Evolutionary conservation across 2,888 invertebrate species (phyloP), one percentile per base, ranked within the genome.

Genomic region (Pandemis corylana): DNA sequence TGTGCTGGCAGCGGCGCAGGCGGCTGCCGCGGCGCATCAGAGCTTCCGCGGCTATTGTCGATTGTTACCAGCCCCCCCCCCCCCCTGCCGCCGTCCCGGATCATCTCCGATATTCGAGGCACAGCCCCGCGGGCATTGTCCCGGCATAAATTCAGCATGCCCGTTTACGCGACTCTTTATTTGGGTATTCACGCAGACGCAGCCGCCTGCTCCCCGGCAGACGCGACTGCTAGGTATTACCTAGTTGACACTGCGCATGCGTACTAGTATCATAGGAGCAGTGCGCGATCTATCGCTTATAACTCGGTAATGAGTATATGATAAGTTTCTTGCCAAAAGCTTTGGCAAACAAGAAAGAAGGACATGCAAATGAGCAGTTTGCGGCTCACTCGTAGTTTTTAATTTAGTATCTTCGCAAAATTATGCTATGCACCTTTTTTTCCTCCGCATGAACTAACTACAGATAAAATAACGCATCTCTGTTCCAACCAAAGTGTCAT

Each of bases 31-130:
- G 73, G 68, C 64, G 66, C 66, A n/a, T 51, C 49, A 64, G 68
- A 69, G 69, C 65, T 70, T 62, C 72, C 68, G 77, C 83, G 78
- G 81, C 82, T 85, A 87, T 89, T 87, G 88, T 86, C 87, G 85
- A 89, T 89, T 88, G 87, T 88, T 85, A 36, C 28, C 28, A 36
- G 28, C 28, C 83, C 84, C 85, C 85, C 28, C 83, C 84, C 85
- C 85, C 84, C 82, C 83, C 83, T 78, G 78, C 53, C 15, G 20
- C 68, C 70, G 41, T 44, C 36, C 67, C 62, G 74, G 69, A 74
- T 74, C 74, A 74, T 72, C 63, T 67, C 71, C 51, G 67, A 51
- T 44, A 65, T 59, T 59, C 59, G 59, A 28, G 10, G 20, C 53
- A 20, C 51, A 51, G 51, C 44, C 44, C 10, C 20, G 67, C 67